phyloP scores from a whole-genome alignment of 1,140 invertebrate species.

The Atta colombica region DNA sequence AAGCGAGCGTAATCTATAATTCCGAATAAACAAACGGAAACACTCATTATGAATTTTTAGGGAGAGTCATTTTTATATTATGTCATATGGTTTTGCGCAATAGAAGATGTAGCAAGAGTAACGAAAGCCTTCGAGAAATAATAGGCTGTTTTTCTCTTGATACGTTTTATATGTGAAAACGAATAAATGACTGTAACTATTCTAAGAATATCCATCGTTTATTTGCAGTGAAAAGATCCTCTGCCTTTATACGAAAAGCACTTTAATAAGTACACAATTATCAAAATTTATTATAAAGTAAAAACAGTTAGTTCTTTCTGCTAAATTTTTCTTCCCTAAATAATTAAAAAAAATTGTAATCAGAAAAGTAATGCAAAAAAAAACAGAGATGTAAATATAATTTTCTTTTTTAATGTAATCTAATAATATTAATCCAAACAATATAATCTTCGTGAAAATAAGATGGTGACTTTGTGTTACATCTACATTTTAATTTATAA shows the following conservation, averaged over 20 bases:
- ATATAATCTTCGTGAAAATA: background rate
- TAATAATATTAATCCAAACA: background rate
- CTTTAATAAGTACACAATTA: slow-evolving; percentile 14
- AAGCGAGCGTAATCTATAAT: slow-evolving; percentile 46
- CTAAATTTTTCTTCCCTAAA: background rate
- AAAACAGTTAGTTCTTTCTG: background rate
- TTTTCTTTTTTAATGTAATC: background rate
- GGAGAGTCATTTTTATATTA: slow-evolving; percentile 77
- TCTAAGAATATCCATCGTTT: slow-evolving; percentile 35
- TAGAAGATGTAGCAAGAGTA: slow-evolving; percentile 63
- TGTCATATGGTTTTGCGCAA: slow-evolving; percentile 49
- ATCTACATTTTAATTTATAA: background rate
- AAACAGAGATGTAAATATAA: background rate
- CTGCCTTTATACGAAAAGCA: background rate
- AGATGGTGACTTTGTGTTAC: background rate
- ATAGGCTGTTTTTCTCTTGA: slow-evolving; percentile 56
- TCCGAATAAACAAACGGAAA: background rate
- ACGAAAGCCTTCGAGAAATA: background rate
- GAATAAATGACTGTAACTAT: slow-evolving; percentile 73
- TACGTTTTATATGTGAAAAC: slow-evolving; percentile 73
- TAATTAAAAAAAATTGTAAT: background rate
- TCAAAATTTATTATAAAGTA: background rate
- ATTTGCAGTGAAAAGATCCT: background rate
- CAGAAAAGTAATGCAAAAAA: background rate
- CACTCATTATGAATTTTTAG: slow-evolving; percentile 63